Evolutionary conservation across 2,113 vertebrate genomes (phyloP).

Genomic region (Electrona antarctica): DNA sequence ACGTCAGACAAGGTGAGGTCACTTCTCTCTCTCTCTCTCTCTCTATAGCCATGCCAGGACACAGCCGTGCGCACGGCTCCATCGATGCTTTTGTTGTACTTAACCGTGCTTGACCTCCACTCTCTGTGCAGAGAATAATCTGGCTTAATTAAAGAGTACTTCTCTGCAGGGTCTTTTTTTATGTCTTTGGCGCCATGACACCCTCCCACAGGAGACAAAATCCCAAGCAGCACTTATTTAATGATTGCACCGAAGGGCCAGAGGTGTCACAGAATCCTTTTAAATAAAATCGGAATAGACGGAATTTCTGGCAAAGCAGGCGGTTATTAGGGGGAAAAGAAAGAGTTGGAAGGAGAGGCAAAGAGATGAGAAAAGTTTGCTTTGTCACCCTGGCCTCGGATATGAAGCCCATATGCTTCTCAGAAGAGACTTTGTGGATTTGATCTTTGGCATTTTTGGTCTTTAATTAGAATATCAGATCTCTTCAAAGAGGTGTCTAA

Average conservation of each 20-base stretch:
- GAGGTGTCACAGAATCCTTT: not conserved
- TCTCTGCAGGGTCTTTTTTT: not conserved
- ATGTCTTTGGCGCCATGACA: not conserved
- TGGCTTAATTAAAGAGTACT: not conserved
- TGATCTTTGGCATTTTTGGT: slow-evolving; percentile 47
- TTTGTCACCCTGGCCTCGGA: slow-evolving; percentile 34
- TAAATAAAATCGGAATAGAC: too few species aligned
- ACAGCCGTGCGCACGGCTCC: not conserved
- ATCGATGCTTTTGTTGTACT: not conserved
- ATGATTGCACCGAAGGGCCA: not conserved
- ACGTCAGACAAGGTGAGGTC: slow-evolving; percentile 88
- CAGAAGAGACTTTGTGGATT: slow-evolving; percentile 58
- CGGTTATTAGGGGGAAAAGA: too few species aligned
- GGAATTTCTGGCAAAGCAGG: too few species aligned
- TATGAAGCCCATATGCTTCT: not conserved
- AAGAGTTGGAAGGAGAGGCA: not conserved
- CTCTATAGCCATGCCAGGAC: not conserved
- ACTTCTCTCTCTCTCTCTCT: slow-evolving; percentile 1
- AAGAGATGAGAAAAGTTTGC: slow-evolving; percentile 20
- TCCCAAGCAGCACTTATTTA: not conserved
- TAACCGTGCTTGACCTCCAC: not conserved
- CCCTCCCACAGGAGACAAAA: not conserved
- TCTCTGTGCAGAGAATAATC: not conserved
- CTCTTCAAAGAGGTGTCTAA: slow-evolving; percentile 56
- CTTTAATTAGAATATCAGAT: slow-evolving; percentile 61